Conservation (phyloP, 2,113 vertebrate species). For the Anthoscopus minutus region DNA sequence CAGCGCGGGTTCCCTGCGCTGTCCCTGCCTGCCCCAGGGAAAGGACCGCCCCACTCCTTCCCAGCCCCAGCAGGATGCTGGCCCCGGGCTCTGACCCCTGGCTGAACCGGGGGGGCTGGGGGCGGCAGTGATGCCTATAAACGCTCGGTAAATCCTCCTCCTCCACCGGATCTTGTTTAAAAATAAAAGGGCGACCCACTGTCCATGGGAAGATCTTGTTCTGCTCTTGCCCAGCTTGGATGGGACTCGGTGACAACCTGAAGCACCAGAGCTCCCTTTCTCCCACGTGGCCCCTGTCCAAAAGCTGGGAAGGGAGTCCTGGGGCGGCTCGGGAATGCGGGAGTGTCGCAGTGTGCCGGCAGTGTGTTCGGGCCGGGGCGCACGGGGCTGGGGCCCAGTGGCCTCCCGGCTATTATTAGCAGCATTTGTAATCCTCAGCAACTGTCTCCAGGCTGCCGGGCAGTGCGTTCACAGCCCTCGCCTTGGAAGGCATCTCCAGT, state of each 20-base stretch:
- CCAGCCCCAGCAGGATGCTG: neutral
- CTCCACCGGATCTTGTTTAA: neutral
- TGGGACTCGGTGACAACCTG: neutral
- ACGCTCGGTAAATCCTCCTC: neutral
- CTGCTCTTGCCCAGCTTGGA: neutral
- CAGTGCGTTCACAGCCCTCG: neutral
- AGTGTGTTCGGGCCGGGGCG: neutral
- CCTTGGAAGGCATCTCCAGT: neutral
- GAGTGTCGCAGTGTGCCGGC: neutral
- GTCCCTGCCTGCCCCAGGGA: neutral
- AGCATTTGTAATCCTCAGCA: slow-evolving; percentile 7
- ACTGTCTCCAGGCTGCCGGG: neutral
- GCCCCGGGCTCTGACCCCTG: neutral
- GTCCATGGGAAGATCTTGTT: neutral
- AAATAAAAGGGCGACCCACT: neutral
- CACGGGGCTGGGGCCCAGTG: neutral
- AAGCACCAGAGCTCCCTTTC: neutral
- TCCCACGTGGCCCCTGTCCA: neutral
- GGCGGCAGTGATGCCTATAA: neutral
- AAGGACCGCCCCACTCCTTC: neutral
- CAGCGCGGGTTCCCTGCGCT: neutral
- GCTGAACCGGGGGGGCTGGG: neutral
- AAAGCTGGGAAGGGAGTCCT: accelerated
- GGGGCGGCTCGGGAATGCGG: neutral
- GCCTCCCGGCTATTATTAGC: slow-evolving; percentile 36